phyloP scores from a whole-genome alignment of 2,113 vertebrate genomes.

The Tragelaphus buxtoni region DNA sequence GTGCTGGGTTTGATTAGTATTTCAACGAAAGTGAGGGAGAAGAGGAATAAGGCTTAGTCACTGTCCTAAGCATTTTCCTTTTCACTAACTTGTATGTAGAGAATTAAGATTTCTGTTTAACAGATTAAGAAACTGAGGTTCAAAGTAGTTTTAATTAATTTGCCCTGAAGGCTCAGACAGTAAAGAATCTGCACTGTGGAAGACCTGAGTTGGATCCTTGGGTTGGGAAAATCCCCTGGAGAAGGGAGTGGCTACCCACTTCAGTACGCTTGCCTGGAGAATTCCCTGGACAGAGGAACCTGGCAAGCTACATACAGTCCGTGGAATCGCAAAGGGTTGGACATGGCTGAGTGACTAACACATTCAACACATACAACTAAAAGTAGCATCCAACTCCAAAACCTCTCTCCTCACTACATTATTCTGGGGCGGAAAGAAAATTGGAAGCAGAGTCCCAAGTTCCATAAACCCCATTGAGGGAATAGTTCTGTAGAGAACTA shows the following conservation, averaged over 20 bases:
- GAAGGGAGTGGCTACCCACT: not conserved
- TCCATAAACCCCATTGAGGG: not conserved
- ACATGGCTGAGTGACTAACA: not conserved
- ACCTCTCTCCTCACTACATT: not conserved
- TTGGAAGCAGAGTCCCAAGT: not conserved
- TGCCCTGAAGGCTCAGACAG: not conserved
- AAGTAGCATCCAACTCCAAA: not conserved
- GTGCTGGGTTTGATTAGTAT: not conserved
- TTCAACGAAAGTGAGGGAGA: not conserved
- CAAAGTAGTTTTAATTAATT: not conserved
- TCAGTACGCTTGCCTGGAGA: not conserved
- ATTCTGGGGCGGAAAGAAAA: not conserved
- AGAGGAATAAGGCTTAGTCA: not conserved
- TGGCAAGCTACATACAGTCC: not conserved
- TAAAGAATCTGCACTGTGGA: not conserved
- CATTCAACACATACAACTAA: not conserved
- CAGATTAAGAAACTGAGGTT: not conserved
- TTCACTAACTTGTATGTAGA: not conserved
- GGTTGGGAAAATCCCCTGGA: not conserved
- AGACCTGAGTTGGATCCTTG: not conserved
- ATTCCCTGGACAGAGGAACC: not conserved
- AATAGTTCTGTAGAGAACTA: not conserved
- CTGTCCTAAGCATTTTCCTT: not conserved
- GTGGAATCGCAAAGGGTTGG: not conserved
- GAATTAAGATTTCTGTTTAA: slow-evolving; percentile 28